Base-by-base conservation (phyloP, 2,797 vertebrate species). In the Brachyrhaphis roseni region DNA sequence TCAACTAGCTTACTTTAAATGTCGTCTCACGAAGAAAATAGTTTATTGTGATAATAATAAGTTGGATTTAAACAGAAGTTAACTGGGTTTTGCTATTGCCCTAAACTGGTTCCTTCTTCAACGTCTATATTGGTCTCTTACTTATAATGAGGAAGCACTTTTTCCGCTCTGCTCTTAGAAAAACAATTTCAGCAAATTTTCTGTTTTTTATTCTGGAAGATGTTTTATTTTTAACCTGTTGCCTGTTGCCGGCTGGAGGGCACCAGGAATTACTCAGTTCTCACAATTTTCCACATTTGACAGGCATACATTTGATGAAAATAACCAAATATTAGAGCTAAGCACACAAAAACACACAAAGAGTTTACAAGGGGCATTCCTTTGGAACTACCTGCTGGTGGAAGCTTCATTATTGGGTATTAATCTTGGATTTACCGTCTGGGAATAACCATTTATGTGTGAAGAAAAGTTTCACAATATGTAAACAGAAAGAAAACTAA, bases 141-240 rank as follows among this genome's bases (percentile, higher is more conserved):
- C 49, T 39, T 34, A 77, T 82, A 88, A 80, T 49, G 79, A 78
- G 74, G 88, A 87, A 85, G 49, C 81, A 57, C 20, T 53, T 82
- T 57, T 82, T 45, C 62, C 64, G 75, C 71, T 76, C 78, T 82
- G 34, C 71, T 81, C 55, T 86, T 51, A 83, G 62, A 85, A 76
- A 76, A 81, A 46, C 28, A 39, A 13, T 66, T 80, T 83, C 31
- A 26, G 51, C 76, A 78, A 10, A 81, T 80, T 85, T 43, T 71
- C 36, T 20, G 72, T 80, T 74, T 39, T 71, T 43, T 39, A 26
- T 39, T 64, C 16, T 64, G 62, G 31, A 68, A 80, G 23, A 71
- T 47, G 10, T 74, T n/a, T 59, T 72, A 16, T 0, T 59, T 75
- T 73, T 45, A 18, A 57, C 81, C 68, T 77, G 13, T 80, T 79